Evolutionary conservation across 2,888 invertebrate species (phyloP).

Genomic region (Gymnocheta viridis): DNA sequence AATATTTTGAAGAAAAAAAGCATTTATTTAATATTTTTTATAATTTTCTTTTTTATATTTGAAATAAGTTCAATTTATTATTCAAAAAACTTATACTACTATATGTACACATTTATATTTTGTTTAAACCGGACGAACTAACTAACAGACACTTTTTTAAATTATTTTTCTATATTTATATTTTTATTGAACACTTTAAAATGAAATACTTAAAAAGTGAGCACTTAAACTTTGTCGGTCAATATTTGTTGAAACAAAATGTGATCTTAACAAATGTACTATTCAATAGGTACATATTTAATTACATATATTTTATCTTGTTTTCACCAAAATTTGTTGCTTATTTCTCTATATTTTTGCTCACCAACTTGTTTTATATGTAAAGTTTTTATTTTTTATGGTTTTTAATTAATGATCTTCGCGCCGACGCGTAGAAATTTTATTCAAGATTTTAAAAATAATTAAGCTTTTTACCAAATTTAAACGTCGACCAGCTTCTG

Average conservation of each 20-base stretch:
- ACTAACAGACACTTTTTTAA: background rate
- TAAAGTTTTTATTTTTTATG: constrained; percentile 8
- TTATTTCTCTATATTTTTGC: constrained; percentile 3
- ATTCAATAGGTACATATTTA: background rate
- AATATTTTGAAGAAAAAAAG: background rate
- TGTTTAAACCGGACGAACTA: background rate
- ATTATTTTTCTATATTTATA: background rate
- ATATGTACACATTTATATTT: too few species aligned
- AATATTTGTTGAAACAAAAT: constrained; percentile 30
- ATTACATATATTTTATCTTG: background rate
- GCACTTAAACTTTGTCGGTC: constrained; percentile 44
- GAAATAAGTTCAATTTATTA: background rate
- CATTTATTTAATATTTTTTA: background rate
- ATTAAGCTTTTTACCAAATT: background rate
- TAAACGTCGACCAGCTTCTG: background rate
- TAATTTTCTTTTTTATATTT: background rate
- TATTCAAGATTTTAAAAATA: background rate
- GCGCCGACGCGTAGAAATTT: constrained; percentile 34
- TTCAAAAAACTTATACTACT: too few species aligned
- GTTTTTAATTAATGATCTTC: constrained; percentile 10
- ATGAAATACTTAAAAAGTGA: background rate
- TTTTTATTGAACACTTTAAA: background rate
- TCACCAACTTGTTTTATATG: constrained; percentile 1
- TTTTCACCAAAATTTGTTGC: constrained; percentile 9
- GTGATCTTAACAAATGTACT: constrained; percentile 20